Base-by-base conservation (phyloP, 2,797 vertebrate species). In the Heliangelus exortis region DNA sequence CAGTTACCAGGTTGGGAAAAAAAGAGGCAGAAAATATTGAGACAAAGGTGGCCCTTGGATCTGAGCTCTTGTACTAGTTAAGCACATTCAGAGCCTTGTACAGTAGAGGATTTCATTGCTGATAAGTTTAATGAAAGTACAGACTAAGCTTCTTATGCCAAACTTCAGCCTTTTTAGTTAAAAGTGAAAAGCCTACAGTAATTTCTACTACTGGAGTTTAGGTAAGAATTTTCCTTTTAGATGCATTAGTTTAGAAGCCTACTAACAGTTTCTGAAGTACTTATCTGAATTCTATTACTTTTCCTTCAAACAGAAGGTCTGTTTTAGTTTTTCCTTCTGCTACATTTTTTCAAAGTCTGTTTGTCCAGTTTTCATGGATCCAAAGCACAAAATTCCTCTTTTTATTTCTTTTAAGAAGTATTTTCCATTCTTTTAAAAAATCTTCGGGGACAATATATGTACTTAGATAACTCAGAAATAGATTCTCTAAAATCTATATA, bases 351-450 rank as follows among this genome's bases (percentile, higher is more conserved):
- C 62, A 83, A 84, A 93, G 77, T 87, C 71, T 95, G 75, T 92
- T 93, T 94, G 88, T 95, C 84, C 53, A 21, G 50, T 95, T 92
- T 80, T 83, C 72, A 71, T 84, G 93, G 84, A 92, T 92, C 39
- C 17, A 1, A 80, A 87, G 43, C 15, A 45, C 23, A 84, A 73
- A 76, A 90, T 47, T 59, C n/a, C 7, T 66, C 29, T 73, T 87
- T 87, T 63, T 90, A 55, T 82, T 84, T 90, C 55, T 89, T 94
- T 71, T 12, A 72, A 89, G 65, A 89, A 75, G 50, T 73, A 80
- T 84, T 73, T 61, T 39, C 26, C 12, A 57, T 58, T 88, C 77
- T 77, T 89, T 65, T 10, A 87, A 94, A 93, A 90, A 89, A 33
- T 58, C 84, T 95, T 93, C 77, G 58, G 90, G 92, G 55, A 13